Evolutionary conservation across 2,888 invertebrate genomes (phyloP).

Genomic region (Boloria selene): DNA sequence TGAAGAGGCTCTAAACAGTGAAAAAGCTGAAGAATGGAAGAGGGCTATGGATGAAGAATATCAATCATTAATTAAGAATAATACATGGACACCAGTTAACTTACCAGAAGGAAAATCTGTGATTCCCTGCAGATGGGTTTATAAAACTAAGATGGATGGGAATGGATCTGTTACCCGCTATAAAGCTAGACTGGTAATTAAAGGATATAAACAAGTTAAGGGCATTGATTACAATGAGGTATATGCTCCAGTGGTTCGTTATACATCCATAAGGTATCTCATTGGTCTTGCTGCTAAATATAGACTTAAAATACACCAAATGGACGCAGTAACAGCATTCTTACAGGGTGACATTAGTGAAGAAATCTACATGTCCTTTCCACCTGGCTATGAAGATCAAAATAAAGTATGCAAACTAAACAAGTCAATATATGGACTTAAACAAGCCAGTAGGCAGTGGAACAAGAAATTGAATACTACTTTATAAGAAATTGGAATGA

Average conservation of each 20-base stretch:
- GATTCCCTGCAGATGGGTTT: too few relatives aligned
- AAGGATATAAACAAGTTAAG: constrained; percentile 10
- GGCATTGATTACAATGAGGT: constrained; percentile 29
- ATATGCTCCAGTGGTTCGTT: constrained; percentile 38
- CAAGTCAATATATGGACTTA: constrained; percentile 39
- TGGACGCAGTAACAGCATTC: constrained; percentile 41
- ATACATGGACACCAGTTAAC: neutral
- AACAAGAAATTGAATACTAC: neutral
- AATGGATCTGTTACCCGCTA: too few relatives aligned
- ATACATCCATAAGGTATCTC: constrained; percentile 33
- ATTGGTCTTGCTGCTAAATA: constrained; percentile 35
- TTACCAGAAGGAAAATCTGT: constrained; percentile 7
- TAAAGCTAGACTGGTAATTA: too few relatives aligned
- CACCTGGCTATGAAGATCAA: constrained; percentile 29
- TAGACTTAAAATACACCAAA: constrained; percentile 37
- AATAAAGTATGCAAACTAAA: constrained; percentile 35
- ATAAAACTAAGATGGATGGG: too few relatives aligned
- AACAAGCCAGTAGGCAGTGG: neutral
- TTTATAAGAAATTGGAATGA: neutral
- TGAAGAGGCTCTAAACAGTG: too few relatives aligned
- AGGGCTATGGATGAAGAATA: constrained; percentile 3
- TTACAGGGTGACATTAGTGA: constrained; percentile 39
- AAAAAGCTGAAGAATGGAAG: neutral
- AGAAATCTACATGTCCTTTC: constrained; percentile 36
- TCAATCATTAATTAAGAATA: neutral